phyloP scores from a whole-genome alignment of 2,888 invertebrate genomes.

The Disparrhopalites patrizii region DNA sequence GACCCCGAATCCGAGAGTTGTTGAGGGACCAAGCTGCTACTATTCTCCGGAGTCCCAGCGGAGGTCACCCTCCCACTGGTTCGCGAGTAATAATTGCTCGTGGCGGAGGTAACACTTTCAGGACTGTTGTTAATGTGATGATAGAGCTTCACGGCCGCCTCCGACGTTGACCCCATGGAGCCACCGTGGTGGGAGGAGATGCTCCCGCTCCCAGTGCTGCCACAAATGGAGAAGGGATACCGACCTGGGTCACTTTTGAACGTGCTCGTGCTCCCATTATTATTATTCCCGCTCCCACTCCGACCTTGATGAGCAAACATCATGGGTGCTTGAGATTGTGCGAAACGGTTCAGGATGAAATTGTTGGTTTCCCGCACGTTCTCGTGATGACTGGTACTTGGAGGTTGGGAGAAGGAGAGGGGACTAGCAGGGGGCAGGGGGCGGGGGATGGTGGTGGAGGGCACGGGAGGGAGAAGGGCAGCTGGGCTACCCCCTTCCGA shows the following conservation, averaged over 20 bases:
- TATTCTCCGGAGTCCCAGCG: background rate
- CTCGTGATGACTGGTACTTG: background rate
- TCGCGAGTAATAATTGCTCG: background rate
- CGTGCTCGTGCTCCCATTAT: background rate
- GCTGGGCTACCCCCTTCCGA: background rate
- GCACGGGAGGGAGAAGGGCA: background rate
- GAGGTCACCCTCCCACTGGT: background rate
- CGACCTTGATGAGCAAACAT: background rate
- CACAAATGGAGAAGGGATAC: background rate
- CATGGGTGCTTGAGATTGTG: conserved; percentile 32
- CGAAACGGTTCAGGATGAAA: conserved; percentile 34
- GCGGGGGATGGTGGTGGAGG: background rate
- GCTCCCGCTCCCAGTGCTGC: background rate
- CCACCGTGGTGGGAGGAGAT: conserved; percentile 1
- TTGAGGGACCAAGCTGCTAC: conserved; percentile 8
- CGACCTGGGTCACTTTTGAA: background rate
- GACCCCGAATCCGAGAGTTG: conserved; percentile 19
- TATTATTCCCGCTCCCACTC: background rate
- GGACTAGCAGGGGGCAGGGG: conserved; percentile 6
- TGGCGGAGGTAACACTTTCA: background rate
- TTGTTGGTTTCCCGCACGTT: conserved; percentile 15
- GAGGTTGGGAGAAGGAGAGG: conserved; percentile 4
- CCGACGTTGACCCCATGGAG: background rate
- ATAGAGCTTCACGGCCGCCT: background rate
- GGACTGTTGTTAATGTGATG: background rate